Conservation (phyloP, 2,797 vertebrate genomes). For the Channallabes apus region DNA sequence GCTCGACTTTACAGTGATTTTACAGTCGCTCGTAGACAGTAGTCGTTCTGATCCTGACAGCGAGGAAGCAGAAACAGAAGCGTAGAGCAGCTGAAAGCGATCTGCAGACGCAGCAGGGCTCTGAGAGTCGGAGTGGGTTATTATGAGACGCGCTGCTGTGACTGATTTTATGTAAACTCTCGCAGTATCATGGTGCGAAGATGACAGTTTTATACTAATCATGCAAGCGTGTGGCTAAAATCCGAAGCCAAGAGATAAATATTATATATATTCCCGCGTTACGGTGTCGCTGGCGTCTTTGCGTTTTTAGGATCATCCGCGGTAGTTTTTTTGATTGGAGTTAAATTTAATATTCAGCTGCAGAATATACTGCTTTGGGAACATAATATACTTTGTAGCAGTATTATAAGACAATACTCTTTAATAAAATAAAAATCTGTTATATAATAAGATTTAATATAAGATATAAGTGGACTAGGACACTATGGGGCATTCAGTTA, state of each 20-base stretch:
- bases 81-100: slow-evolving; percentile 20
- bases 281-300: background rate
- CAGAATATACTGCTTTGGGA: too few species aligned
- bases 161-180: slow-evolving; percentile 20
- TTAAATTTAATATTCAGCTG: too few species aligned
- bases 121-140: background rate
- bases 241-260: background rate
- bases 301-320: background rate
- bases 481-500: too few species aligned
- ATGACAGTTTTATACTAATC: slow-evolving; percentile 1
- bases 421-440: too few species aligned
- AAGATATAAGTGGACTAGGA: too few species aligned
- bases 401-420: too few species aligned
- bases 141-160: slow-evolving; percentile 14
- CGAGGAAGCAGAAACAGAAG: slow-evolving; percentile 2
- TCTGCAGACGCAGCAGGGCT: slow-evolving; percentile 20
- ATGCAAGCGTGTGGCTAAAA: background rate
- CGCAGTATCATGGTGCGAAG: background rate
- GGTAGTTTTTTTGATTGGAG: background rate
- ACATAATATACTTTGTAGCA: too few species aligned
- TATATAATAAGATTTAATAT: too few species aligned
- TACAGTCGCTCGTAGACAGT: background rate
- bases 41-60: background rate
- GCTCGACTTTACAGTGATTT: background rate
- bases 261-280: background rate